A percentile compares a stretch with the other conserved stretches of the same genome.
Evolutionary conservation across 2,797 vertebrate species (phyloP).

Genomic region (Sebastes cheni): DNA sequence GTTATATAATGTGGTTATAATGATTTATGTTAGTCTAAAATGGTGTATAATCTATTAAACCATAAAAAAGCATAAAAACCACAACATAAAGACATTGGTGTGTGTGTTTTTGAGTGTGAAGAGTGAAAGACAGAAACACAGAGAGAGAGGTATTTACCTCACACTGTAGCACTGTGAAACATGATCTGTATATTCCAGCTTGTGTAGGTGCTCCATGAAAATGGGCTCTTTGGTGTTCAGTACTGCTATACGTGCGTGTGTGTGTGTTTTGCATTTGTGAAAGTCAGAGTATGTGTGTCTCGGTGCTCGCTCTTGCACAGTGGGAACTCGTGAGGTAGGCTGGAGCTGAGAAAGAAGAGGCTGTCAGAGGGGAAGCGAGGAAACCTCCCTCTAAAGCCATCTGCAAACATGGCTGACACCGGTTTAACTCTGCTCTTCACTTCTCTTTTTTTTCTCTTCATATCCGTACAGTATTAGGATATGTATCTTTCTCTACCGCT

Average conservation of each 20-base stretch:
- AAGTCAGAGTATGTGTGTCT: background rate
- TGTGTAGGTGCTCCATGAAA: constrained; percentile 22
- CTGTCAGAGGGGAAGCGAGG: constrained; percentile 10
- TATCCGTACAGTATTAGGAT: background rate
- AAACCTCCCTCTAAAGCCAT: background rate
- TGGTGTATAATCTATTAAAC: background rate
- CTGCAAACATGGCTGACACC: background rate
- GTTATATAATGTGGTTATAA: background rate
- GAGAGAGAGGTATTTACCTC: constrained; percentile 15
- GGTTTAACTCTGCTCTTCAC: background rate
- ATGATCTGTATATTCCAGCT: constrained; percentile 2
- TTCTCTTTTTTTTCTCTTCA: background rate
- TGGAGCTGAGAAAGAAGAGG: constrained; percentile 8
- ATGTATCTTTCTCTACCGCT: background rate
- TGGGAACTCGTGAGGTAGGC: background rate
- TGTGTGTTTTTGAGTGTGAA: background rate
- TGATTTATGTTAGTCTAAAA: background rate
- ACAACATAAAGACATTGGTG: background rate
- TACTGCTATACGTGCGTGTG: background rate
- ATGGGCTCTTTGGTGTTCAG: constrained; percentile 2
- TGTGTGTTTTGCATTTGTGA: background rate
- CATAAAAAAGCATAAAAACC: background rate
- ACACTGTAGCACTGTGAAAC: constrained; percentile 16
- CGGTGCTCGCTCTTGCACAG: background rate
- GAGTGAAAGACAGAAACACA: background rate